Percentiles rank a stretch among this genome's conserved stretches.
Evolutionary conservation across 2,113 vertebrate genomes (phyloP).

Genomic region (Gnathonemus longibarbis): DNA sequence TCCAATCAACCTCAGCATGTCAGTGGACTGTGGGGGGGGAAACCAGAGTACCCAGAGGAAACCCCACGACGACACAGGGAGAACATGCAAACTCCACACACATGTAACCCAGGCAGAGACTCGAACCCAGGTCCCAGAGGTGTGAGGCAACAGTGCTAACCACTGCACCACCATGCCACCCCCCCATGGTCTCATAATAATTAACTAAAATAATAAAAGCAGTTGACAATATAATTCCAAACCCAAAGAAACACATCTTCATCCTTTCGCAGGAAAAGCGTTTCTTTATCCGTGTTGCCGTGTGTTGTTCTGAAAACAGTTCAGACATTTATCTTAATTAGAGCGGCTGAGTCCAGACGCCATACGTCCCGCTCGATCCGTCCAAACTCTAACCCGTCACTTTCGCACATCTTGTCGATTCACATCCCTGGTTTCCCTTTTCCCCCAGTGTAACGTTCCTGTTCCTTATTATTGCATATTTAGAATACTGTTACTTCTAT

Average conservation of each 20-base stretch:
- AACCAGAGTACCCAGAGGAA: too few relatives aligned
- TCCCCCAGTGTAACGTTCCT: not conserved
- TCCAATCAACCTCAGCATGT: too few relatives aligned
- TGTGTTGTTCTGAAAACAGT: not conserved
- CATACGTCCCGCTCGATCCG: not conserved
- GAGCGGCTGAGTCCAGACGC: not conserved
- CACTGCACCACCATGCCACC: too few relatives aligned
- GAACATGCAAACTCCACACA: too few relatives aligned
- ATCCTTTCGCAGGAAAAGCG: not conserved
- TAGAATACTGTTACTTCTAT: not conserved
- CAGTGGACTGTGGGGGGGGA: too few relatives aligned
- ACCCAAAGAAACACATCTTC: not conserved
- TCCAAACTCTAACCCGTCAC: not conserved
- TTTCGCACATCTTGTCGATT: not conserved
- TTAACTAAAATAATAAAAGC: not conserved
- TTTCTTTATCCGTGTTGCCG: not conserved
- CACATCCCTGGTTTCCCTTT: not conserved
- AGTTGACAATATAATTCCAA: not conserved
- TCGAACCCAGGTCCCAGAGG: too few relatives aligned
- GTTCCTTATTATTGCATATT: not conserved
- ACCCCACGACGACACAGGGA: too few relatives aligned
- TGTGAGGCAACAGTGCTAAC: too few relatives aligned
- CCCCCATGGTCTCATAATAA: not conserved
- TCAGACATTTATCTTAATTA: not conserved
- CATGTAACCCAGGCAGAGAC: too few relatives aligned